Evolutionary conservation across 2,797 vertebrate species (phyloP).

Genomic region (Pseudomugil gertrudae): DNA sequence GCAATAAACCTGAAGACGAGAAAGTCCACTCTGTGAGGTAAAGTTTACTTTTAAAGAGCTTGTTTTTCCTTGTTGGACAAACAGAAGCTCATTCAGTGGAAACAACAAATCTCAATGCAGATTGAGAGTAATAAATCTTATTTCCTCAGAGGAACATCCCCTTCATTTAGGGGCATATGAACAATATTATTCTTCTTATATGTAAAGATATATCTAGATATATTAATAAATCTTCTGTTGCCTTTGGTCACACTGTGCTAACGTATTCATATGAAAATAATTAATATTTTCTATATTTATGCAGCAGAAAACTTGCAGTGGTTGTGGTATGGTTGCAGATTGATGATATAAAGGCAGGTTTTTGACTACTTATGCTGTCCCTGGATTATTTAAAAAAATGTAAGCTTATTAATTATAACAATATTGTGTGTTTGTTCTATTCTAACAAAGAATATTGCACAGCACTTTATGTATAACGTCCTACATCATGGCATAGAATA

Average conservation of each 20-base stretch:
- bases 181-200: slow-evolving; percentile 1
- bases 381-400: slow-evolving; percentile 26
- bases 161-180: neutral
- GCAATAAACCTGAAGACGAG: slow-evolving; percentile 64
- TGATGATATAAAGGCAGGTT: slow-evolving; percentile 23
- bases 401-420: slow-evolving; percentile 2
- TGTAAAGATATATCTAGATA: neutral
- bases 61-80: slow-evolving; percentile 25
- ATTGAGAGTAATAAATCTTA: neutral
- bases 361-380: slow-evolving; percentile 15
- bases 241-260: slow-evolving; percentile 9
- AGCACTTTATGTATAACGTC: slow-evolving; percentile 36
- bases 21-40: slow-evolving; percentile 66
- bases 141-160: slow-evolving; percentile 8
- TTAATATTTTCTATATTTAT: slow-evolving; percentile 1
- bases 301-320: neutral
- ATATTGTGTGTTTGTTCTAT: slow-evolving; percentile 22
- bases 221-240: slow-evolving; percentile 11
- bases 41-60: slow-evolving; percentile 42
- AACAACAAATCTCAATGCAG: slow-evolving; percentile 13
- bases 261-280: slow-evolving; percentile 12
- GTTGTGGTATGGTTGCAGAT: slow-evolving; percentile 12
- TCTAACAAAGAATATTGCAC: slow-evolving; percentile 11
- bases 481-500: slow-evolving; percentile 52
- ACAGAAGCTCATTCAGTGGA: slow-evolving; percentile 16